Conservation (phyloP, 1,140 invertebrate species). For the Eupristina koningsbergeri region DNA sequence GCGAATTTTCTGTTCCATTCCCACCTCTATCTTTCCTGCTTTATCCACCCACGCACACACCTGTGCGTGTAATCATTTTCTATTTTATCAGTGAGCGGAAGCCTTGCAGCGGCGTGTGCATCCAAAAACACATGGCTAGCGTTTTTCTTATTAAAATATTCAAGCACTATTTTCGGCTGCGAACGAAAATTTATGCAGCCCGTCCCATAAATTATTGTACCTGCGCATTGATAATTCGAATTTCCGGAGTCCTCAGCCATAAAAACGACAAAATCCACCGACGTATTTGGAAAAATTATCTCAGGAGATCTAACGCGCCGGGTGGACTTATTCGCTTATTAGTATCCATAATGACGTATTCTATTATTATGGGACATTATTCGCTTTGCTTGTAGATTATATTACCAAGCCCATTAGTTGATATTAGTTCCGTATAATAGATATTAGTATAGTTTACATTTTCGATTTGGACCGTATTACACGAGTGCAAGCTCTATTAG, state of each 20-base stretch:
- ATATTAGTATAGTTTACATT: too few relatives aligned
- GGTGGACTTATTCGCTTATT: neutral
- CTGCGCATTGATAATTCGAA: conserved; percentile 18
- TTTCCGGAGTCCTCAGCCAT: neutral
- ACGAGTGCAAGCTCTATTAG: neutral
- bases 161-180: conserved; percentile 33
- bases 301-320: neutral
- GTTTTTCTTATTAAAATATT: conserved; percentile 53
- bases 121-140: conserved; percentile 20
- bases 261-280: neutral
- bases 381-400: neutral
- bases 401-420: neutral
- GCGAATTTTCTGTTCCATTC: conserved; percentile 33
- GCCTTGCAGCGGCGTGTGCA: conserved; percentile 36
- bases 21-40: conserved; percentile 16
- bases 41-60: neutral
- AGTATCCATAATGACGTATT: neutral
- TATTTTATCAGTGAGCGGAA: conserved; percentile 36
- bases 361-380: neutral
- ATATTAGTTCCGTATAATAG: neutral
- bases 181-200: neutral
- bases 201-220: neutral
- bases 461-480: neutral
- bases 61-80: conserved; percentile 49
- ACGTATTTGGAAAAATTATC: neutral